phyloP scores from a whole-genome alignment of 2,888 invertebrate species.

The Diplazon laetatorius region DNA sequence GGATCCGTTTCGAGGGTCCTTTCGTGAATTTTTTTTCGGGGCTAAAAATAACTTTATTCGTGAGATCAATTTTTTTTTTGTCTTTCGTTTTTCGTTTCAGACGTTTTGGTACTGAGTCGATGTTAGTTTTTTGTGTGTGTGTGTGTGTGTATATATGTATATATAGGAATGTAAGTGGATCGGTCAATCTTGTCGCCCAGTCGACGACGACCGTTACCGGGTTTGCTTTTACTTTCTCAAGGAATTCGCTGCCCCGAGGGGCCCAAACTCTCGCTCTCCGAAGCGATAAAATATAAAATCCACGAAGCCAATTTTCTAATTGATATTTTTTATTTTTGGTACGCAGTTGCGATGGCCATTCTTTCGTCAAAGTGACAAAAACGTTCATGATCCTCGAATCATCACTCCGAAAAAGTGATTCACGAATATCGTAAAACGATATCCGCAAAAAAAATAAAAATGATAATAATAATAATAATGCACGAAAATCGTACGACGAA shows the following conservation, averaged over 20 bases:
- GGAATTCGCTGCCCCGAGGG: conserved; percentile 73
- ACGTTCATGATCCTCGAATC: not conserved
- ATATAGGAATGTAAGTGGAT: conserved; percentile 9
- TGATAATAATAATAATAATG: not conserved
- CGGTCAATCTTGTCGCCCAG: conserved; percentile 45
- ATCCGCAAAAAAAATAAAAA: not conserved
- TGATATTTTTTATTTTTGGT: conserved; percentile 20
- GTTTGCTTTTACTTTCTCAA: conserved; percentile 80
- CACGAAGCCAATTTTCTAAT: conserved; percentile 6
- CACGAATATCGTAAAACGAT: too few relatives aligned
- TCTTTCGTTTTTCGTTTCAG: not conserved
- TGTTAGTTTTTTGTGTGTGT: conserved; percentile 36
- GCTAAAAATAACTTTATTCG: not conserved
- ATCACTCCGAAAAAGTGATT: not conserved
- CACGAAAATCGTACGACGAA: not conserved
- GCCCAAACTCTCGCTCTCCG: conserved; percentile 47
- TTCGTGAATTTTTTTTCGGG: not conserved
- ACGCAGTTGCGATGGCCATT: not conserved
- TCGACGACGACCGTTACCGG: conserved; percentile 57
- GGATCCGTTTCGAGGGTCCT: not conserved
- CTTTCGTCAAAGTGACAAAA: not conserved
- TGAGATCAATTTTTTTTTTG: not conserved
- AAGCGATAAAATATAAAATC: conserved; percentile 31
- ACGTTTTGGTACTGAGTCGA: conserved; percentile 3
- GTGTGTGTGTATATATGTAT: conserved; percentile 7